These are phyloP conservation scores for Elysia chlorotica DNA, from an alignment of 1,140 invertebrate genomes.

Conservation along the genomic window DNA sequence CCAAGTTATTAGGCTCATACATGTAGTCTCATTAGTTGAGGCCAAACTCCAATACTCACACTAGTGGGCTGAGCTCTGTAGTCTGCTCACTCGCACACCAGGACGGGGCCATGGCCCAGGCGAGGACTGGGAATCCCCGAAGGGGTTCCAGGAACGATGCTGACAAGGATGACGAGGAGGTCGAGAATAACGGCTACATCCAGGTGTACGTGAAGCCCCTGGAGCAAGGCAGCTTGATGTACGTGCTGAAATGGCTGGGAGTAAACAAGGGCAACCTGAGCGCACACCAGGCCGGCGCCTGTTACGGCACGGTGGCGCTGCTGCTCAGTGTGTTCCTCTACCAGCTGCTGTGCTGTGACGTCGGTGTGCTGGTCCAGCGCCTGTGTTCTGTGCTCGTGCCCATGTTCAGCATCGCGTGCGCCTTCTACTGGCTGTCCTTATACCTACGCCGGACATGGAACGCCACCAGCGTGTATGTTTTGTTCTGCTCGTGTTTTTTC, in stretches of 20 bases:
- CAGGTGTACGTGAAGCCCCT: conserved; percentile 56
- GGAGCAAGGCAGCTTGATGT: conserved; percentile 50
- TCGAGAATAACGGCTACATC: conserved; percentile 58
- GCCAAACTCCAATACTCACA: no score
- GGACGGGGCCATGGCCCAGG: conserved; percentile 57
- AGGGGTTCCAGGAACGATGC: conserved; percentile 55
- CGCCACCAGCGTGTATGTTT: conserved; percentile 59
- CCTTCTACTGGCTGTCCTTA: conserved; percentile 59
- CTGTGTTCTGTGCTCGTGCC: conserved; percentile 55
- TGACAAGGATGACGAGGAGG: conserved; percentile 53
- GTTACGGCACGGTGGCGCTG: conserved; percentile 45
- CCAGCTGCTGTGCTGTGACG: conserved; percentile 50
- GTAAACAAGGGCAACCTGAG: conserved; percentile 41
- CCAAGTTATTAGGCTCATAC: no score
- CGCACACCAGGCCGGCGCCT: conserved; percentile 43
- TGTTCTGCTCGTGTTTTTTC: conserved; percentile 58
- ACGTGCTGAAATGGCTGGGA: conserved; percentile 51
- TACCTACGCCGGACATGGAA: conserved; percentile 58
- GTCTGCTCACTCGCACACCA: no score
- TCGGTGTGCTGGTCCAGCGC: conserved; percentile 53
- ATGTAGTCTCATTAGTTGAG: no score
- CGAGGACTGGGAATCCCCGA: conserved; percentile 39
- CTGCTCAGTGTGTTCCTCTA: conserved; percentile 42
- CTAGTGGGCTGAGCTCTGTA: no score
- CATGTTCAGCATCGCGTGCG: conserved; percentile 57